Evolutionary conservation across 2,888 invertebrate genomes (phyloP), one percentile per base, ranked within the genome.

Genomic region (Embidobia sp.): DNA sequence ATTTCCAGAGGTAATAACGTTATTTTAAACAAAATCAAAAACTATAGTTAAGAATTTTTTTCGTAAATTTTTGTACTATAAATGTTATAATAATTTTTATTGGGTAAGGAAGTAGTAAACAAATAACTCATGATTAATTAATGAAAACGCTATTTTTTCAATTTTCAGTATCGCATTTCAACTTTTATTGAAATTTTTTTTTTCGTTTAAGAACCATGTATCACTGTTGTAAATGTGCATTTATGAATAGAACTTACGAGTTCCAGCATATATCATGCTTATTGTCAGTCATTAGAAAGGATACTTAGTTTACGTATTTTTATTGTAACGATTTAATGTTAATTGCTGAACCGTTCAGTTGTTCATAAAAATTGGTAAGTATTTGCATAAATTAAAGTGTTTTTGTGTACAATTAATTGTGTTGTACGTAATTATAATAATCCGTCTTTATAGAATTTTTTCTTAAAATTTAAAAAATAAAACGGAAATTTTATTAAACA

Each of bases 241-340:
- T 69, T 69, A 69, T 69, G 63, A 75, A 75, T 63, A 57, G 49
- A 63, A 55, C 55, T 55, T 49, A 42, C 48, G 61, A 75, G 67
- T 63, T 48, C 49, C 63, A 33, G 48, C 75, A 69, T 75, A 59
- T 55, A 75, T 69, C 75, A 69, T 75, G 55, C 61, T 75, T 75
- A 69, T 75, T 69, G 75, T 63, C 67, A 55, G 75, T 63, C 55
- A 49, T 75, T 75, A 67, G 74, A 75, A 75, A 75, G 67, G 74
- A 66, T 74, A 59, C 37, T 51, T 73, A 42, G 42, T 74, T 51
- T 33, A 31, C 11, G 27, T 26, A 57, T 53, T 74, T 63, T 61
- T 53, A 55, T 27, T 51, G 11, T 16, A 59, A 48, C 46, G 19
- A 15, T 13, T 35, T 26, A 35, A 55, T 33, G 33, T 51, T 61